Conservation (phyloP, 2,797 vertebrate genomes). For the Enteromius argenteus region DNA sequence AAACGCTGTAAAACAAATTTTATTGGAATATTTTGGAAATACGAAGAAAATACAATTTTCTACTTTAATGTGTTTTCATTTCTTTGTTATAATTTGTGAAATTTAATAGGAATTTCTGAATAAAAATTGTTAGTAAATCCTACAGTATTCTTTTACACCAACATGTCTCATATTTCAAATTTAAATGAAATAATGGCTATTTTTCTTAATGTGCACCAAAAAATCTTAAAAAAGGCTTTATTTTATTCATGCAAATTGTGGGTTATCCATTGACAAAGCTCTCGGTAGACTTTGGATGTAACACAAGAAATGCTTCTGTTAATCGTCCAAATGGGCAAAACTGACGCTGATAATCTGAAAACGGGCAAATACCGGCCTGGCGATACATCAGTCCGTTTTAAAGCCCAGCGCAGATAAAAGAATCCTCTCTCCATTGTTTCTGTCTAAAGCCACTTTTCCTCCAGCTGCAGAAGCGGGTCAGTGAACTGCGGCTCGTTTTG, state of each 20-base stretch:
- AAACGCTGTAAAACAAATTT: no score
- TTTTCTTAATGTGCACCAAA: background rate
- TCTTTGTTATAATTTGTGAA: background rate
- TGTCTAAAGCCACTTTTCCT: constrained; percentile 5
- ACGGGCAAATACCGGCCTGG: background rate
- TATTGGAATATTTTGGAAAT: no score
- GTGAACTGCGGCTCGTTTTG: background rate
- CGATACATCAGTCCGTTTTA: background rate
- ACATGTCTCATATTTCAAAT: background rate
- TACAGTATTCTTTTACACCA: background rate
- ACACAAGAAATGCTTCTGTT: background rate
- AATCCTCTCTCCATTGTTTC: constrained; percentile 7
- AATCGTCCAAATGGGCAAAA: background rate
- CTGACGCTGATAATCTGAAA: constrained; percentile 2
- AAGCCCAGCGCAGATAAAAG: background rate
- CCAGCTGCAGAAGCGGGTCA: background rate
- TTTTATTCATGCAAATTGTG: background rate
- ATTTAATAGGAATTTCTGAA: background rate
- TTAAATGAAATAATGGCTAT: background rate
- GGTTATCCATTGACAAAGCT: constrained; percentile 10
- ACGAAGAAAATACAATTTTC: no score
- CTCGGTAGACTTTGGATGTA: constrained; percentile 9
- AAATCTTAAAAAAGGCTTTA: background rate
- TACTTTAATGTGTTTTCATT: background rate
- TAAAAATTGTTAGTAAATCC: background rate